A percentile compares a stretch with the other conserved stretches of the same genome.
phyloP scores from a whole-genome alignment of 2,113 vertebrate species.

The Centropus unirufus region DNA sequence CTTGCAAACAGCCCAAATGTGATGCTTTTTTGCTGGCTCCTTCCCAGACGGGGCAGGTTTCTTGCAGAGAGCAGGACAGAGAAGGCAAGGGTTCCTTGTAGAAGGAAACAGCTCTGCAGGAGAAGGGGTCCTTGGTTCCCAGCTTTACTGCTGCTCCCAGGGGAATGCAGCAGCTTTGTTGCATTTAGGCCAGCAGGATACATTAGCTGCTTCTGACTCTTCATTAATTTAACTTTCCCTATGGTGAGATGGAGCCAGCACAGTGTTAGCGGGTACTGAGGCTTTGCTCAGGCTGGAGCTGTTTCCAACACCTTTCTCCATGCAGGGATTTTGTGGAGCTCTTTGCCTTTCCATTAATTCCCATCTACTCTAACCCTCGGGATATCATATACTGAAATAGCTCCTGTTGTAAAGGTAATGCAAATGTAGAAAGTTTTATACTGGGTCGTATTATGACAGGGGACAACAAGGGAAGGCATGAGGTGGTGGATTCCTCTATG shows the following conservation, averaged over 20 bases:
- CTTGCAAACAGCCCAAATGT: fast-evolving
- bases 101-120: fast-evolving
- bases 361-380: background rate
- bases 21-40: background rate
- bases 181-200: background rate
- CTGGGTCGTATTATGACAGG: background rate
- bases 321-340: background rate
- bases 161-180: background rate
- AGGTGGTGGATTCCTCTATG: too few species aligned
- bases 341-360: background rate
- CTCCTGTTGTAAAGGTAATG: background rate
- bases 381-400: background rate
- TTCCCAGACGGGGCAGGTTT: background rate
- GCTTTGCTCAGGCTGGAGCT: background rate
- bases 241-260: background rate
- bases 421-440: background rate
- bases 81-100: background rate
- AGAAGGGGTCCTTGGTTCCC: background rate
- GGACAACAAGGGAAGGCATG: background rate
- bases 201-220: background rate
- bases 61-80: too few species aligned
- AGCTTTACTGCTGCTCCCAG: background rate
- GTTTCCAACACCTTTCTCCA: background rate
- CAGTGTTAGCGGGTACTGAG: background rate
- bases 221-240: background rate